Evolutionary conservation across 2,888 invertebrate species (phyloP).

Genomic region (Lasioglossum villosulum): DNA sequence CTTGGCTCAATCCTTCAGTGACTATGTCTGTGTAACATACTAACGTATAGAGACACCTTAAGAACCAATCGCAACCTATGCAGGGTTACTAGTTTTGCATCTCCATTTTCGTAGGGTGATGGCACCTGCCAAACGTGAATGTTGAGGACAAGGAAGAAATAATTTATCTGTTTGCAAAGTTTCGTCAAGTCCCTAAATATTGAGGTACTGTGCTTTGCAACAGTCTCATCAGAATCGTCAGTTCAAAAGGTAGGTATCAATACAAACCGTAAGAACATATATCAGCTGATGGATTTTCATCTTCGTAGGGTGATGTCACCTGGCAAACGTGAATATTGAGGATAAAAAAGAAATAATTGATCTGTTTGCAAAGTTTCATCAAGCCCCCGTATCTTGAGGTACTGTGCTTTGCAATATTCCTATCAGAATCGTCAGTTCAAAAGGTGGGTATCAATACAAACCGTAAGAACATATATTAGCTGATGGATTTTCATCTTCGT

Average conservation of each 20-base stretch:
- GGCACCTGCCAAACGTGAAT: too few species aligned
- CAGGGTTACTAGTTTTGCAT: not conserved
- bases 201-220: not conserved
- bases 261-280: too few species aligned
- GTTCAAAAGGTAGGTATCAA: not conserved
- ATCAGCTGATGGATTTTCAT: too few species aligned
- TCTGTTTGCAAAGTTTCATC: too few species aligned
- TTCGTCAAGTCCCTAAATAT: too few species aligned
- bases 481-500: not conserved
- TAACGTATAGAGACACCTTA: not conserved
- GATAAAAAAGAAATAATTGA: not conserved
- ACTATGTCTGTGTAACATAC: too few species aligned
- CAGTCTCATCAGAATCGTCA: not conserved
- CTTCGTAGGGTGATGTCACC: not conserved
- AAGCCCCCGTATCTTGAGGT: not conserved
- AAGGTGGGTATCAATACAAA: not conserved
- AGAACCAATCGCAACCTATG: not conserved
- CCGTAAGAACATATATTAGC: not conserved
- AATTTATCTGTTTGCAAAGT: too few species aligned
- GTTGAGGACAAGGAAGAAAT: too few species aligned
- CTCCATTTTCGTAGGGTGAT: too few species aligned
- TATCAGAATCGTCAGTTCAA: not conserved
- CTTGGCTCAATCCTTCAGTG: not conserved
- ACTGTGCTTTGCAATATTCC: not conserved
- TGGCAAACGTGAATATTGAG: not conserved